Evolutionary conservation across 2,888 invertebrate genomes (phyloP), one percentile per base, ranked within the genome.

Genomic region (Lymantria dispar): DNA sequence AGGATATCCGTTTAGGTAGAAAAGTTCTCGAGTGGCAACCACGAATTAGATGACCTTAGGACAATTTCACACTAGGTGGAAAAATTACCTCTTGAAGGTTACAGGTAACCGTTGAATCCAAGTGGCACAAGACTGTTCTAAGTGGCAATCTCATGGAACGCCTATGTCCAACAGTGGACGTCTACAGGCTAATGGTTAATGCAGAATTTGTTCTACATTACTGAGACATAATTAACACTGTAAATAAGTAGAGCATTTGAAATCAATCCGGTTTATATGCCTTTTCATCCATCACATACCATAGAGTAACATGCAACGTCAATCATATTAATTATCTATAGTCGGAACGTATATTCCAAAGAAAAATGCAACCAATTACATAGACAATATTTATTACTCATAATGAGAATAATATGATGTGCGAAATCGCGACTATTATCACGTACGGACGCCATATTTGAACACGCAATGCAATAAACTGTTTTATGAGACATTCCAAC

Each of bases 381-480:
- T 9, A 12, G 40, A 39, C 31, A 50, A 38, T 40, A 58, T 61
- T 48, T 52, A 64, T 58, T 39, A 52, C 47, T 22, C 48, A 49
- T 52, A 54, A 22, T 13, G 40, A 33, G 44, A 13, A 10, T 22
- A 46, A 43, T 40, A 29, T 45, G 44, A 55, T 44, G 50, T 44
- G 56, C 41, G 41, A 59, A 52, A 62, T 50, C 45, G 52, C 52
- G n/a, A 56, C 44, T 33, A 47, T 58, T 50, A 54, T 45, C 43
- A 47, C 51, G 51, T 51, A 48, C 45, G 33, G 38, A 29, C 43
- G 43, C 65, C 57, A 13, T 65, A 56, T 59, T 53, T 57, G 57
- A 48, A 30, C 49, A 45, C 43, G 46, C 54, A 56, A 56, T 53
- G 22, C 48, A 57, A 62, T 53, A 56, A 68, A 54, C 41, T 45